These are phyloP conservation scores for Isotomurus palustris DNA, from an alignment of 2,888 invertebrate species.

Conservation along the genomic window DNA sequence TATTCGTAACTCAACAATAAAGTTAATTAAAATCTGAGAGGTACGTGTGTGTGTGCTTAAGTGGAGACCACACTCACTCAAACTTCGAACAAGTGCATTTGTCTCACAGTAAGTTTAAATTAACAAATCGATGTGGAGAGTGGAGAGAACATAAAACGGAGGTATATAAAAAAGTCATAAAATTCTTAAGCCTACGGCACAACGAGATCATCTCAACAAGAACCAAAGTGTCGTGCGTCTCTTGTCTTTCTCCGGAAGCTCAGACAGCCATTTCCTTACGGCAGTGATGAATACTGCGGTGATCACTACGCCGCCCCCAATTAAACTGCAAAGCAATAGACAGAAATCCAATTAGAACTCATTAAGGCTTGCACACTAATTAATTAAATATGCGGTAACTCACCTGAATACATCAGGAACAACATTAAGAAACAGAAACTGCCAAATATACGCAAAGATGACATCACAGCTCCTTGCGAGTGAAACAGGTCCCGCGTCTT, in stretches of 20 bases:
- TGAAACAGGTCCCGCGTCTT: constrained; percentile 38
- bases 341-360: not conserved
- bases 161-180: not conserved
- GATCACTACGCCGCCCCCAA: constrained; percentile 21
- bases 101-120: too few relatives aligned
- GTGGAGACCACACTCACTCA: too few relatives aligned
- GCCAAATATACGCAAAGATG: constrained; percentile 34
- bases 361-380: not conserved
- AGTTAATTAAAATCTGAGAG: too few relatives aligned
- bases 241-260: constrained; percentile 13
- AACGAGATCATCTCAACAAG: constrained; percentile 11
- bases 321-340: constrained; percentile 6
- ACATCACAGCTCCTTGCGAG: constrained; percentile 37
- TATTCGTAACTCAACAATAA: too few relatives aligned
- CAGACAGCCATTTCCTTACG: constrained; percentile 15
- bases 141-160: too few relatives aligned
- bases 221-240: constrained; percentile 5
- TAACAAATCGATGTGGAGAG: too few relatives aligned
- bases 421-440: constrained; percentile 30
- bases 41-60: too few relatives aligned
- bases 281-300: constrained; percentile 15
- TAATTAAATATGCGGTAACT: not conserved
- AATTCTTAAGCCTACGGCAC: not conserved
- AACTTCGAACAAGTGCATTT: too few relatives aligned
- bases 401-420: constrained; percentile 35